These are phyloP conservation scores for Thalpophila matura DNA, from an alignment of 2,888 invertebrate species.

Conservation along the genomic window DNA sequence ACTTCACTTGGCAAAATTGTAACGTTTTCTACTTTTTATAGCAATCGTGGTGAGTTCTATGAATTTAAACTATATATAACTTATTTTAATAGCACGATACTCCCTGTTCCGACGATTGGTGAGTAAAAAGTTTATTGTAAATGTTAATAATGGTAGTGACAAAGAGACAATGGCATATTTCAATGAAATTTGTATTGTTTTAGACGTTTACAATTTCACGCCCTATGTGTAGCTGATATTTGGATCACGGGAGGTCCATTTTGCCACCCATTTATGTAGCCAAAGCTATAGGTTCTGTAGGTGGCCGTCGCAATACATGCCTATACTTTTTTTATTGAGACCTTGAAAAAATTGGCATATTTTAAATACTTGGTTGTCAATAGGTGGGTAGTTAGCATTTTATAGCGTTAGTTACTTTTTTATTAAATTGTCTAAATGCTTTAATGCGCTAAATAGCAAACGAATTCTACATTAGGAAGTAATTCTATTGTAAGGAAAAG, in stretches of 20 bases:
- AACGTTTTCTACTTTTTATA: constrained; percentile 50
- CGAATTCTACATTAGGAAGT: too few species aligned
- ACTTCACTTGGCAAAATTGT: constrained; percentile 20
- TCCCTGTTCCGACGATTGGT: not conserved
- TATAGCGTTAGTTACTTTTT: too few species aligned
- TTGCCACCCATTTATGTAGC: not conserved
- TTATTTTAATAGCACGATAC: constrained; percentile 39
- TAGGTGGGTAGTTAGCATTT: too few species aligned
- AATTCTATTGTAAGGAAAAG: too few species aligned
- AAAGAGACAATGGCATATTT: constrained; percentile 29
- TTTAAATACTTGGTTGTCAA: too few species aligned
- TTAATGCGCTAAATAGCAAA: too few species aligned
- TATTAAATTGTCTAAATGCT: too few species aligned
- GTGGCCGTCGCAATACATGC: too few species aligned
- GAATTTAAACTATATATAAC: constrained; percentile 57
- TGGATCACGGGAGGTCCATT: not conserved
- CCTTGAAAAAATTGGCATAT: too few species aligned
- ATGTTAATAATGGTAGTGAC: not conserved
- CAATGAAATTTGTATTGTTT: not conserved
- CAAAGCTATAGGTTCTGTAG: not conserved
- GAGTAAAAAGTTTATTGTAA: constrained; percentile 3
- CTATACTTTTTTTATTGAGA: too few species aligned
- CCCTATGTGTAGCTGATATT: not conserved
- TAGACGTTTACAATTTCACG: constrained; percentile 1
- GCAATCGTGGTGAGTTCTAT: constrained; percentile 52